Conservation (phyloP, 2,888 invertebrate species). For the Aproaerema taeniolella region DNA sequence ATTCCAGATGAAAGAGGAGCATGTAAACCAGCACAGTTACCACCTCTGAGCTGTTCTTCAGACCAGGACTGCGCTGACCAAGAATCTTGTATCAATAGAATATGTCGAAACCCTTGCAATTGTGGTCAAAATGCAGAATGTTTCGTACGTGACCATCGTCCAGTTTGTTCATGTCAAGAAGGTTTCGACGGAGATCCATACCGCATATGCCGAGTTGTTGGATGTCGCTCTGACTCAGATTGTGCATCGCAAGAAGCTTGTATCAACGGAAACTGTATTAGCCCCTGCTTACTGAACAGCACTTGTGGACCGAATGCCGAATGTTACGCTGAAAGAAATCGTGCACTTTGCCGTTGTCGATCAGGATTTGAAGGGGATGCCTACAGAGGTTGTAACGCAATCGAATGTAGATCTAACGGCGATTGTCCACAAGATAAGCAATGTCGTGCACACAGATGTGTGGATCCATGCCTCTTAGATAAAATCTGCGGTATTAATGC, state of each 20-base stretch:
- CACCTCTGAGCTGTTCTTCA: slow-evolving; percentile 85
- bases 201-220: slow-evolving; percentile 86
- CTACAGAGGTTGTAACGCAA: slow-evolving; percentile 83
- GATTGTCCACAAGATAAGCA: slow-evolving; percentile 92
- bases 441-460: slow-evolving; percentile 91
- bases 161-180: slow-evolving; percentile 89
- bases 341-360: slow-evolving; percentile 87
- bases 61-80: slow-evolving; percentile 87
- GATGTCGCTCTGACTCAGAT: slow-evolving; percentile 89
- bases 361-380: slow-evolving; percentile 90
- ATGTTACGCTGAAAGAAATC: slow-evolving; percentile 85
- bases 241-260: slow-evolving; percentile 91
- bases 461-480: slow-evolving; percentile 88
- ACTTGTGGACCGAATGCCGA: slow-evolving; percentile 90
- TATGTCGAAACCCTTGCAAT: slow-evolving; percentile 91
- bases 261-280: slow-evolving; percentile 89
- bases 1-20: slow-evolving; percentile 87
- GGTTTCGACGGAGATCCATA: slow-evolving; percentile 94
- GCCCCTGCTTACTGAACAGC: slow-evolving; percentile 88
- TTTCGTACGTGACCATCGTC: slow-evolving; percentile 88
- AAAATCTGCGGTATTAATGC: slow-evolving; percentile 87
- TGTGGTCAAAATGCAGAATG: slow-evolving; percentile 92
- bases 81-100: slow-evolving; percentile 90
- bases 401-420: slow-evolving; percentile 91
- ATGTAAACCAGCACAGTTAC: slow-evolving; percentile 84